phyloP scores from a whole-genome alignment of 2,113 vertebrate genomes.

The Antechinus flavipes region DNA sequence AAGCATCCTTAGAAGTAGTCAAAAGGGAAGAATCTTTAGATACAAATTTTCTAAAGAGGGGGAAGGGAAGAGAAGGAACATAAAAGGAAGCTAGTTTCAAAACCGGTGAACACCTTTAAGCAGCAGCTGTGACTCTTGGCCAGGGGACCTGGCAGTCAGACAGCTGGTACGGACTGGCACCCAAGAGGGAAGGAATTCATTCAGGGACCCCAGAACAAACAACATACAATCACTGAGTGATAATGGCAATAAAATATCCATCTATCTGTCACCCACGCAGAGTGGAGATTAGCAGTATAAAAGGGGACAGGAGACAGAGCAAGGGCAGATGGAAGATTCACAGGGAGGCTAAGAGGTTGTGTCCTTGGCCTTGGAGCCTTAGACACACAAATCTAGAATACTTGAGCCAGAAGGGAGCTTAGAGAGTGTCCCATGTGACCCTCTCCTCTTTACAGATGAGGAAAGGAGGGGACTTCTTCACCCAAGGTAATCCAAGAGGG shows the following conservation, averaged over 20 bases:
- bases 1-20: not conserved
- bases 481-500: not conserved
- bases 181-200: not conserved
- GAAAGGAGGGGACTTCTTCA: not conserved
- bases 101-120: not conserved
- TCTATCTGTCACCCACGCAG: not conserved
- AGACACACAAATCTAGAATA: rapidly evolving
- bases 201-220: not conserved
- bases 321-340: not conserved
- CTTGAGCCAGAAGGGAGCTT: not conserved
- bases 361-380: not conserved
- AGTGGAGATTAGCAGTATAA: not conserved
- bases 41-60: not conserved
- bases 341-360: not conserved
- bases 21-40: not conserved
- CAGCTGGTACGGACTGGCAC: constrained; percentile 36
- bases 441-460: not conserved
- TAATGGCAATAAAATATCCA: not conserved
- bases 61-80: rapidly evolving
- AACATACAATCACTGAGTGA: not conserved
- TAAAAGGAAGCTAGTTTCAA: rapidly evolving
- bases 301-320: not conserved
- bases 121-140: constrained; percentile 47
- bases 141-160: not conserved
- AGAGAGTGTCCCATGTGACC: not conserved